A percentile compares a stretch with the other conserved stretches of the same genome.
Evolutionary conservation across 1,140 invertebrate genomes (phyloP).

Genomic region (Halictus rubicundus): DNA sequence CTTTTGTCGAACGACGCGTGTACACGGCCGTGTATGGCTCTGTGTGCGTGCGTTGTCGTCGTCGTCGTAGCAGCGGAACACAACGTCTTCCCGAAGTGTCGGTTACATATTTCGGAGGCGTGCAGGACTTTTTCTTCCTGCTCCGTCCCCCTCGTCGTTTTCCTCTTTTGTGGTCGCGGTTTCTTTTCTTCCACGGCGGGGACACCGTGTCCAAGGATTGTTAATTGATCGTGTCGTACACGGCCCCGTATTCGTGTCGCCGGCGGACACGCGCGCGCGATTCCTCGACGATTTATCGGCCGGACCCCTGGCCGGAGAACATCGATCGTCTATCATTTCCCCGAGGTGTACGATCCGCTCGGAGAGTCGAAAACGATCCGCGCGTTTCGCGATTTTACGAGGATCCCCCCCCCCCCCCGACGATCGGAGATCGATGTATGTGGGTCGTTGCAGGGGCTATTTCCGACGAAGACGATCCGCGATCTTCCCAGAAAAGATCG

Average conservation of each 20-base stretch:
- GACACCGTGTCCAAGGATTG: constrained; percentile 6
- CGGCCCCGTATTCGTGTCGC: constrained; percentile 10
- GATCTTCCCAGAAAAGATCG: neutral
- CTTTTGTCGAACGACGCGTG: constrained; percentile 1
- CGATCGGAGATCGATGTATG: too few species aligned
- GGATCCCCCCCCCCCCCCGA: too few species aligned
- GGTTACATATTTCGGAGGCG: constrained; percentile 38
- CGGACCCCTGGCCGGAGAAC: neutral
- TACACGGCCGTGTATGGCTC: neutral
- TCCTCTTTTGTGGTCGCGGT: too few species aligned
- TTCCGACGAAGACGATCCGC: neutral
- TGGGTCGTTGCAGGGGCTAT: neutral
- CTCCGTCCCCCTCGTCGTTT: too few species aligned
- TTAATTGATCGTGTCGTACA: constrained; percentile 41
- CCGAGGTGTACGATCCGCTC: neutral
- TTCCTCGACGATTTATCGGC: neutral
- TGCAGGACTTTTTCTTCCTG: constrained; percentile 4
- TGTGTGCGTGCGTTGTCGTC: too few species aligned
- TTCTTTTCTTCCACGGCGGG: too few species aligned
- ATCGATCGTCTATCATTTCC: neutral
- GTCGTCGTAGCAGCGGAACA: neutral
- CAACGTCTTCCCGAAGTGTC: constrained; percentile 18
- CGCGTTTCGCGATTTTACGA: too few species aligned
- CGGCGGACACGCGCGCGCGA: neutral
- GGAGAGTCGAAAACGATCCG: too few species aligned